Conservation (phyloP, 2,888 invertebrate species). For the Leptopilina myrica region DNA sequence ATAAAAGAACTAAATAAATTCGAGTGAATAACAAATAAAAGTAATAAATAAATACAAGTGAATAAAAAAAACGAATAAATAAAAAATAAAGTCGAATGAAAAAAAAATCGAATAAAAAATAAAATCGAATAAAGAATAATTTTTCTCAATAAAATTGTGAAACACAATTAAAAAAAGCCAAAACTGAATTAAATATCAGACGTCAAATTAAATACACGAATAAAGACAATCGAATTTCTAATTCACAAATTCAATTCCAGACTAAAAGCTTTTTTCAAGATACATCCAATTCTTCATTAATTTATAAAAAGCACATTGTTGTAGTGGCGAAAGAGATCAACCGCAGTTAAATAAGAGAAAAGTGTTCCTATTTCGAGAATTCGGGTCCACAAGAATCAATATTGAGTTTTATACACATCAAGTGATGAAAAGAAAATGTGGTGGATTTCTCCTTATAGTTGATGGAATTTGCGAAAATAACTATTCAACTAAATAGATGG, state of each 20-base stretch:
- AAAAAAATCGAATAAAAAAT: too few relatives aligned
- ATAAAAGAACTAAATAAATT: too few relatives aligned
- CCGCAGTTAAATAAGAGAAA: slow-evolving; percentile 3
- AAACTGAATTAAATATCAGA: too few relatives aligned
- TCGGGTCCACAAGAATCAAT: slow-evolving; percentile 29
- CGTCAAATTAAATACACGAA: too few relatives aligned
- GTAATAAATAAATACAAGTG: too few relatives aligned
- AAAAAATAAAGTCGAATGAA: too few relatives aligned
- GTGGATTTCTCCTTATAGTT: slow-evolving; percentile 6
- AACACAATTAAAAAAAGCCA: too few relatives aligned
- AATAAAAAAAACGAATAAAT: too few relatives aligned
- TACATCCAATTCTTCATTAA: neutral
- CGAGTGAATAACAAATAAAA: too few relatives aligned
- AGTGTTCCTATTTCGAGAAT: slow-evolving; percentile 34
- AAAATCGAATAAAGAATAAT: too few relatives aligned
- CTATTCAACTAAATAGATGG: neutral
- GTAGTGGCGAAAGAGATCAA: neutral
- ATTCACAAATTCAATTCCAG: neutral
- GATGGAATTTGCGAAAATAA: neutral
- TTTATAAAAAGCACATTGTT: slow-evolving; percentile 1
- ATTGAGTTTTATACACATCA: slow-evolving; percentile 1
- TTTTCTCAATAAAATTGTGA: too few relatives aligned
- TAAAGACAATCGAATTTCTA: neutral
- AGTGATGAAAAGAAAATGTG: slow-evolving; percentile 23
- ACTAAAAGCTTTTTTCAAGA: neutral